Evolutionary conservation across 2,113 vertebrate species (phyloP), one percentile per base, ranked within the genome.

Genomic region (Hyperoodon ampullatus): DNA sequence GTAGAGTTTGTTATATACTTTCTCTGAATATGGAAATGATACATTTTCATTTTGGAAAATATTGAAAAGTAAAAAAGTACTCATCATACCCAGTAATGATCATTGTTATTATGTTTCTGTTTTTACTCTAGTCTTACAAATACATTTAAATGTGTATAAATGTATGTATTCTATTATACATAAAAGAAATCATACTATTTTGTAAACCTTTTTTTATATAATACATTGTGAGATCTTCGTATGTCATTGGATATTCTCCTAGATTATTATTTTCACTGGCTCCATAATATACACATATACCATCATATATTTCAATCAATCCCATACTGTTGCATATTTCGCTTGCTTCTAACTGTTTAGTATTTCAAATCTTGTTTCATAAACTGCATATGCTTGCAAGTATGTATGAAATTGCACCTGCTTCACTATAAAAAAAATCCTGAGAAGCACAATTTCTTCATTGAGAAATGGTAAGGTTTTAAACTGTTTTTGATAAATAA

Each of bases 11-110:
- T 42, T 50, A 7, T 74, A 55, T 19, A n/a, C 6, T 33, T 75
- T 63, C 65, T 61, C 60, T 88, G 39, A 87, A 39, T 85, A 47
- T 68, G 26, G 61, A 90, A 88, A 72, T 60, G 71, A 61, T 68
- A 28, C 26, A 61, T 63, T 84, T 92, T 94, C 26, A 77, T 63
- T 92, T 94, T 61, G 28, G 66, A 66, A 80, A 96, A 53, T 35
- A 63, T 61, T 95, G 70, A n/a, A 82, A 53, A 66, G 63, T 18
- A 39, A 83, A 93, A 83, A 72, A 39, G 30, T 35, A 55, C 82
- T 44, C 18, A 18, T 61, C n/a, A 74, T 50, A 75, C 12, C 58
- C 61, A n/a, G 55, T 86, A 93, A 80, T 90, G 19, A 90, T 50
- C 18, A 30, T 23, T 74, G 39, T 83, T 86, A 87, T 42, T 74